Conservation (phyloP, 2,888 invertebrate genomes). For the Mechanitis messenoides region DNA sequence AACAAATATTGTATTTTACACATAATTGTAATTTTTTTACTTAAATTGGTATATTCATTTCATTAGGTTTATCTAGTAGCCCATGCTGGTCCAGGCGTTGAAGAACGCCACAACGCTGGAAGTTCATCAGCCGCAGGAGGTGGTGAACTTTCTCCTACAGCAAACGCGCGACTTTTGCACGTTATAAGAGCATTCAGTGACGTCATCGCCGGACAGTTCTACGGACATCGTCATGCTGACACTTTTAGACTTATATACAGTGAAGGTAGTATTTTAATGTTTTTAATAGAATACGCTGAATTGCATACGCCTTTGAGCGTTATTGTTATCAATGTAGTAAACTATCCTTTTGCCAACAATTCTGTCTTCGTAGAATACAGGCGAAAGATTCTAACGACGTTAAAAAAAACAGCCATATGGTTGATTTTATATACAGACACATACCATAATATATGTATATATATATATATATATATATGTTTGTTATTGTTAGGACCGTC, state of each 20-base stretch:
- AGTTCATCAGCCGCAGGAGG: constrained; percentile 74
- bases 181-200: constrained; percentile 85
- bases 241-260: constrained; percentile 92
- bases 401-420: no score
- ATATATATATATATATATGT: no score
- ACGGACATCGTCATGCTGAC: constrained; percentile 94
- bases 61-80: constrained; percentile 91
- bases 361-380: no score
- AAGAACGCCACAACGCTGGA: constrained; percentile 87
- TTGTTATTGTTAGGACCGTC: no score
- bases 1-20: neutral
- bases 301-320: no score
- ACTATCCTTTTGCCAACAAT: no score
- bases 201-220: constrained; percentile 94
- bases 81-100: constrained; percentile 93
- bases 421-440: no score
- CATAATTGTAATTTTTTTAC: constrained; percentile 3
- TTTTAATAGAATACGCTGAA: neutral
- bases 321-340: no score
- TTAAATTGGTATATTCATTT: constrained; percentile 4
- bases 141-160: constrained; percentile 79
- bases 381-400: no score
- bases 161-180: constrained; percentile 85
- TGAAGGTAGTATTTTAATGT: constrained; percentile 58
- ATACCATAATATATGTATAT: no score